These are phyloP conservation scores for Periophthalmus magnuspinnatus DNA, from an alignment of 2,797 vertebrate genomes.

Conservation along the genomic window DNA sequence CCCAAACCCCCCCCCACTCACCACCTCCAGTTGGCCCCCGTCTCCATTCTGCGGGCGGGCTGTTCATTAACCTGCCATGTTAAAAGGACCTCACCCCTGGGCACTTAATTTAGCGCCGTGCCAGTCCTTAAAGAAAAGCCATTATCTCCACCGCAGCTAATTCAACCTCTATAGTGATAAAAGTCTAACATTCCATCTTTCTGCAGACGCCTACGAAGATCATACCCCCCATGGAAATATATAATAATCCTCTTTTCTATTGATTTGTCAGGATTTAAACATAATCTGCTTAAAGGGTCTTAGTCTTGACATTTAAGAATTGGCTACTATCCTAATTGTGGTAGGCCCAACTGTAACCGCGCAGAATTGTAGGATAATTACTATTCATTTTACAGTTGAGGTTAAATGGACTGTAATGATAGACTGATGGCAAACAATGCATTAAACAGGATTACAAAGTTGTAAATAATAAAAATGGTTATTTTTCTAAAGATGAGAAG, in stretches of 20 bases:
- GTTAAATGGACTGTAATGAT: not conserved
- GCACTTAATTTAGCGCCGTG: constrained; percentile 56
- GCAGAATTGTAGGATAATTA: not conserved
- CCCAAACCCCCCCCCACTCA: not conserved
- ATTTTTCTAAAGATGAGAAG: no score
- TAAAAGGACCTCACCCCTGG: constrained; percentile 45
- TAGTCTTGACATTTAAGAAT: constrained; percentile 8
- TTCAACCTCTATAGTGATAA: constrained; percentile 44
- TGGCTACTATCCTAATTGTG: not conserved
- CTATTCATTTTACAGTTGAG: not conserved
- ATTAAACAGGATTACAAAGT: not conserved
- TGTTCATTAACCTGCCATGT: constrained; percentile 60
- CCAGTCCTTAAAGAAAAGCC: constrained; percentile 39
- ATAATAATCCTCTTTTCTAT: not conserved
- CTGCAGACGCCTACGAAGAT: constrained; percentile 9
- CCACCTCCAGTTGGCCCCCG: constrained; percentile 9
- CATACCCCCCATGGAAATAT: not conserved
- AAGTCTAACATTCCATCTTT: constrained; percentile 20
- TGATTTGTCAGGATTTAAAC: constrained; percentile 18
- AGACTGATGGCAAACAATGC: no score
- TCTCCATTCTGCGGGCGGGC: constrained; percentile 16
- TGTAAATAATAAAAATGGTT: not conserved
- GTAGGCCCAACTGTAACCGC: not conserved
- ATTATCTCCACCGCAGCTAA: constrained; percentile 44
- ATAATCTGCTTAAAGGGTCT: not conserved